phyloP scores from a whole-genome alignment of 2,888 invertebrate species.

The Drosophila neonasuta region DNA sequence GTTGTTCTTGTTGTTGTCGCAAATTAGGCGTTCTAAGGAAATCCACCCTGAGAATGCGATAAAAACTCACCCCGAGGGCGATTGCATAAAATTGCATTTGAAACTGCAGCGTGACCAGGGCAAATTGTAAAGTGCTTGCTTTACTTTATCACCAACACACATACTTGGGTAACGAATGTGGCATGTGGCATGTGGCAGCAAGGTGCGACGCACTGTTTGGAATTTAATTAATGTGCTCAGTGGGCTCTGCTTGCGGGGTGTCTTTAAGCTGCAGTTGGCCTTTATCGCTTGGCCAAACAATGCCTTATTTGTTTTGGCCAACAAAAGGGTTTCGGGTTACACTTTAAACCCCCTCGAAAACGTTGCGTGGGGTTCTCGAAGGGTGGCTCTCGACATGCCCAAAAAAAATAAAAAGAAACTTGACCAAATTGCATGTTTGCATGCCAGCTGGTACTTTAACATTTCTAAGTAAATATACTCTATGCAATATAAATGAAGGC shows the following conservation, averaged over 20 bases:
- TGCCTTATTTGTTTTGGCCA: constrained; percentile 57
- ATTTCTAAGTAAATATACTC: constrained; percentile 34
- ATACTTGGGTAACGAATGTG: constrained; percentile 17
- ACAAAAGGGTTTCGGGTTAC: constrained; percentile 56
- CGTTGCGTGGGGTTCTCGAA: neutral
- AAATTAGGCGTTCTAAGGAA: constrained; percentile 23
- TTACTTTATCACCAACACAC: constrained; percentile 46
- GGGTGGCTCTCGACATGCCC: constrained; percentile 36
- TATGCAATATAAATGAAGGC: constrained; percentile 18
- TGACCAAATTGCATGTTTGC: constrained; percentile 63
- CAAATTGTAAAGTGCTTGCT: constrained; percentile 60
- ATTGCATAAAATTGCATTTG: constrained; percentile 72
- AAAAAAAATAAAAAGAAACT: constrained; percentile 9
- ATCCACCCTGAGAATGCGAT: constrained; percentile 23
- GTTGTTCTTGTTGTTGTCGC: constrained; percentile 15
- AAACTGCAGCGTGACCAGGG: constrained; percentile 73
- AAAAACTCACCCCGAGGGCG: constrained; percentile 48
- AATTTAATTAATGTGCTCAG: constrained; percentile 61
- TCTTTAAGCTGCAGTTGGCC: constrained; percentile 46
- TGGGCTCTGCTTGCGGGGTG: constrained; percentile 14
- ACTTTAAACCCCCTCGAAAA: constrained; percentile 34
- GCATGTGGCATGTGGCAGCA: constrained; percentile 32
- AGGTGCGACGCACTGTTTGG: constrained; percentile 58
- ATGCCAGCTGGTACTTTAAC: constrained; percentile 53
- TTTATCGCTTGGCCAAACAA: constrained; percentile 59